phyloP scores from a whole-genome alignment of 2,113 vertebrate genomes.

The Pachycephala philippinensis region DNA sequence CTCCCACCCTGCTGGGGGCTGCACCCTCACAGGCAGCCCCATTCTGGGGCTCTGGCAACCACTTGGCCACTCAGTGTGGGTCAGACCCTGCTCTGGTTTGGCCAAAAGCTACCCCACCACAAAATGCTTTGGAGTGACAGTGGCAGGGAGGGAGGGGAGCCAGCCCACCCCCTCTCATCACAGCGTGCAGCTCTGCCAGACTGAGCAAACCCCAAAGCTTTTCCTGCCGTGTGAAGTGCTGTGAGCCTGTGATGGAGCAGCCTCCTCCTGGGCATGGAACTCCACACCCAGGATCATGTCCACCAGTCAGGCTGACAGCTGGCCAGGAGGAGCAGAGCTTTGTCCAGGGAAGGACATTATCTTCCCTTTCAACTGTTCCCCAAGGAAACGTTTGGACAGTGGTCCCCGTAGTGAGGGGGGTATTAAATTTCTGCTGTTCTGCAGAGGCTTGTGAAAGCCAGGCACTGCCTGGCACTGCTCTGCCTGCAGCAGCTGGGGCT shows the following conservation, averaged over 20 bases:
- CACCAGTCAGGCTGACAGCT: neutral
- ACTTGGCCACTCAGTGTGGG: accelerated
- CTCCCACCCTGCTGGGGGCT: neutral
- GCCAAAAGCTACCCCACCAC: neutral
- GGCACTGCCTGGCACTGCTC: neutral
- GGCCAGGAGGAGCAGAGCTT: neutral
- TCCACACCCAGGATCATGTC: neutral
- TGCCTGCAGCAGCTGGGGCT: neutral
- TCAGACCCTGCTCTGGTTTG: neutral
- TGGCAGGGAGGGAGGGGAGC: neutral
- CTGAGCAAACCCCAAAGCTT: neutral
- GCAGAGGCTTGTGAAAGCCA: neutral
- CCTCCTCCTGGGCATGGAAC: neutral
- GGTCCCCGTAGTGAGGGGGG: neutral
- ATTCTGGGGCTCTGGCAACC: neutral
- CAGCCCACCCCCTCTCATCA: neutral
- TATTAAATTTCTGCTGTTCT: neutral
- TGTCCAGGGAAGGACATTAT: neutral
- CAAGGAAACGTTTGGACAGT: neutral
- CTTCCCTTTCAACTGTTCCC: neutral
- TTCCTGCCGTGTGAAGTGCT: neutral
- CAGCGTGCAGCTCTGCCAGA: accelerated
- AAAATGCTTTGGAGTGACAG: neutral
- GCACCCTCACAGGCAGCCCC: neutral
- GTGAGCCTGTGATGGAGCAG: neutral